phyloP scores from a whole-genome alignment of 2,113 vertebrate species.

The Hippocampus barbouri region DNA sequence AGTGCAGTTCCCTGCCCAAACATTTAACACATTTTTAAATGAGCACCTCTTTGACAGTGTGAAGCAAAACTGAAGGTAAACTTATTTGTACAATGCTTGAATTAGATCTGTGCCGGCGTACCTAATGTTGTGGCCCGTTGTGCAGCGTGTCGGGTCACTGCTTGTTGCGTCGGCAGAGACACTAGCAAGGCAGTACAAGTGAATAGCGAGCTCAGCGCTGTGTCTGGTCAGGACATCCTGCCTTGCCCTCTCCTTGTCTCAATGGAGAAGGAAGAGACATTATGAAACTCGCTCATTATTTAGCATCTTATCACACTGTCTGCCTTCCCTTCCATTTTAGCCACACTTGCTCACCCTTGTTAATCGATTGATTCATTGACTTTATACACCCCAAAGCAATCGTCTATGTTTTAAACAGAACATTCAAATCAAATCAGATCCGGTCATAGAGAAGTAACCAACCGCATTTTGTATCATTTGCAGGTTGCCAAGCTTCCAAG shows the following conservation, averaged over 20 bases:
- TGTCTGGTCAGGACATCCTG: conserved; percentile 58
- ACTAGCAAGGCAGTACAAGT: conserved; percentile 8
- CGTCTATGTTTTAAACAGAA: conserved; percentile 4
- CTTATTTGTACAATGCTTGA: background rate
- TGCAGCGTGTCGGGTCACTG: background rate
- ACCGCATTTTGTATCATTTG: conserved; percentile 5
- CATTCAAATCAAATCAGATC: background rate
- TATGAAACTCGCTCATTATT: conserved; percentile 46
- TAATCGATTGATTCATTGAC: conserved; percentile 25
- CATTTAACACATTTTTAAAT: too few relatives aligned
- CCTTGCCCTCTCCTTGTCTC: conserved; percentile 38
- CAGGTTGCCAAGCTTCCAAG: conserved; percentile 12
- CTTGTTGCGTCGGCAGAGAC: conserved; percentile 10
- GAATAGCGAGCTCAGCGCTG: conserved; percentile 23
- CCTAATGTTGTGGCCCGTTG: background rate
- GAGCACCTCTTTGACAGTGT: too few relatives aligned
- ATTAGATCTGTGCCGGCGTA: background rate
- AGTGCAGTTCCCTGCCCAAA: too few relatives aligned
- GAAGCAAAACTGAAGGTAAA: too few relatives aligned
- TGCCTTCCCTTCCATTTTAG: conserved; percentile 19
- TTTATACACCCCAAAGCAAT: conserved; percentile 12
- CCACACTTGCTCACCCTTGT: conserved; percentile 10
- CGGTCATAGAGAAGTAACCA: background rate
- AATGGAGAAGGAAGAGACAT: conserved; percentile 40
- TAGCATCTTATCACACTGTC: conserved; percentile 34